A percentile compares a stretch with the other conserved stretches of the same genome.
phyloP scores from a whole-genome alignment of 2,888 invertebrate species.

The Sminthurinus aureus region DNA sequence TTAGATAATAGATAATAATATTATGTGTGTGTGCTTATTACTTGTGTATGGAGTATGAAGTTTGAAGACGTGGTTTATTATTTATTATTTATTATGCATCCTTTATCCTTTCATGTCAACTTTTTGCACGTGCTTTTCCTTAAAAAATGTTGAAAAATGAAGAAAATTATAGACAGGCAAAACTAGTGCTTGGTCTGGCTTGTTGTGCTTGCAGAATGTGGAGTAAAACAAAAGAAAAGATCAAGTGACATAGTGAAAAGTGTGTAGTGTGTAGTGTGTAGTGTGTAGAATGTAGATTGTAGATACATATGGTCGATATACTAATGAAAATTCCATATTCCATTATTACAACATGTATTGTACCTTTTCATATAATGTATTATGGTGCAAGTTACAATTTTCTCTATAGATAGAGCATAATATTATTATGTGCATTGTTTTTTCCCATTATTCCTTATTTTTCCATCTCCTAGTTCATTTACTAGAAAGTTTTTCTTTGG shows the following conservation, averaged over 20 bases:
- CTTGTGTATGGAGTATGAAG: background rate
- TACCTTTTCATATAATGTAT: too few species aligned
- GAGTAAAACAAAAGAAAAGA: background rate
- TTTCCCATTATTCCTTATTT: background rate
- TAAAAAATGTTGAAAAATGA: background rate
- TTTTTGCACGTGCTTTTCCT: background rate
- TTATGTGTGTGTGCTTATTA: background rate
- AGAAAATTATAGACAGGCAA: background rate
- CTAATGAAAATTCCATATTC: background rate
- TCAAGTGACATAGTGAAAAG: background rate
- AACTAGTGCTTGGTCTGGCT: background rate
- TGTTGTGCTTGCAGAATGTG: too few species aligned
- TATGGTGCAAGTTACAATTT: too few species aligned
- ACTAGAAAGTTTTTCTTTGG: constrained; percentile 12
- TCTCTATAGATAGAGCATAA: too few species aligned
- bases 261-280: too few species aligned
- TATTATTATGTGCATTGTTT: too few species aligned
- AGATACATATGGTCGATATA: background rate
- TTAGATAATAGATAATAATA: too few species aligned
- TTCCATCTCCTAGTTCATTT: background rate
- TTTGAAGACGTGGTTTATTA: too few species aligned
- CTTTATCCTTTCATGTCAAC: too few species aligned
- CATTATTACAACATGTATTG: too few species aligned
- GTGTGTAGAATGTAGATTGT: too few species aligned
- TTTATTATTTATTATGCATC: too few species aligned